Conservation (phyloP, 2,888 invertebrate species). For the Cheilosia urbana region DNA sequence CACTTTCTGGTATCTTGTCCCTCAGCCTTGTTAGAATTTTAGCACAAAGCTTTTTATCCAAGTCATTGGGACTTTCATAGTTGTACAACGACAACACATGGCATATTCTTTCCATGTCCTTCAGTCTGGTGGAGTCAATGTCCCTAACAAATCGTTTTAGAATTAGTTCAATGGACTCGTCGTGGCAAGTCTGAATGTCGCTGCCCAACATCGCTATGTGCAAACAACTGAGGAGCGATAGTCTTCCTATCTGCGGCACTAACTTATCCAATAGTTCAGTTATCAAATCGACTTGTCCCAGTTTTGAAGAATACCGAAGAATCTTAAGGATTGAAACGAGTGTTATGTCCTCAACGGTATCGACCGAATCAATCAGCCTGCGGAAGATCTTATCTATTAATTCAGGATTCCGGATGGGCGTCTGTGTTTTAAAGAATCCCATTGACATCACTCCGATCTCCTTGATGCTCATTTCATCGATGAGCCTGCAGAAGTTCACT, state of each 20-base stretch:
- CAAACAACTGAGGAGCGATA: conserved; percentile 87
- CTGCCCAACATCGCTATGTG: conserved; percentile 88
- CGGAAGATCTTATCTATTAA: conserved; percentile 85
- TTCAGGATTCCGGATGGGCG: conserved; percentile 85
- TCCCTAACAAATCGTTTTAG: conserved; percentile 85
- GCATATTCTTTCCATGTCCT: conserved; percentile 90
- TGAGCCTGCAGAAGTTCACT: conserved; percentile 84
- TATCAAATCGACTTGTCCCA: conserved; percentile 84
- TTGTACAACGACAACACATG: conserved; percentile 87
- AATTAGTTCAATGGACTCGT: conserved; percentile 84
- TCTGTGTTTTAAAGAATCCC: conserved; percentile 91
- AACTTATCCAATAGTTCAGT: conserved; percentile 85
- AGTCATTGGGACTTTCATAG: conserved; percentile 84
- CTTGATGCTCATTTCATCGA: conserved; percentile 86
- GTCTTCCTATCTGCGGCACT: conserved; percentile 85
- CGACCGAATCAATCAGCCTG: conserved; percentile 84
- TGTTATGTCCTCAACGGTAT: conserved; percentile 87
- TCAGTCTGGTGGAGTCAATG: conserved; percentile 86
- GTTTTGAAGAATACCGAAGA: conserved; percentile 86
- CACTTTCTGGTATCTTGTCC: conserved; percentile 85
- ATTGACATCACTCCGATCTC: conserved; percentile 90
- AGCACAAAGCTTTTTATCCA: conserved; percentile 84
- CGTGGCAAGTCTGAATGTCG: conserved; percentile 84
- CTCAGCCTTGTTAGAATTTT: conserved; percentile 85
- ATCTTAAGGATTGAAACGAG: conserved; percentile 86